Evolutionary conservation across 2,113 vertebrate species (phyloP), one percentile per base, ranked within the genome.

Genomic region (Pampusana beccarii): DNA sequence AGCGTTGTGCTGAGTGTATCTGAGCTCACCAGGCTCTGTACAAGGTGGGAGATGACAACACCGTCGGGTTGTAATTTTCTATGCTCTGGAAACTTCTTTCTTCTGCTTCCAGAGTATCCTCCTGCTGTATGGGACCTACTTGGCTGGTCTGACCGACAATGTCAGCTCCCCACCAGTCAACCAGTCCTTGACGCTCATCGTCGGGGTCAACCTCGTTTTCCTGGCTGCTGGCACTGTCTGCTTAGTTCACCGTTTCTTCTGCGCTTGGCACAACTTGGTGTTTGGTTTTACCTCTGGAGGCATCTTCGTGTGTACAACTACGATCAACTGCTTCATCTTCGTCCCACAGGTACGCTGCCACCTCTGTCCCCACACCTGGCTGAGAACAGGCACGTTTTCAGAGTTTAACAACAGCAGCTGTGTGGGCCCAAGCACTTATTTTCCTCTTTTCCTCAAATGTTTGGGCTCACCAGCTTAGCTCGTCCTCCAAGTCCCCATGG

Each of bases 121-220:
- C n/a, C 97, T 99, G 87, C 98, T 99, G 2, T 99, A 98, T 1
- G 99, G 99, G 54, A 98, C 98, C 10, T 99, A 99, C 94, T 97
- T 99, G 97, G 99, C 99, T 0, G 99, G 99, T 75, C 98, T 99
- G 96, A 99, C 99, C 0, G 98, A 98, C 92, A 98, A 98, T 0
- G 98, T 99, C 93, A 99, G 99, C 97, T 98, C 98, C 81, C 99
- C 99, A 9, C 99, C 99, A 2, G 99, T 99, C 93, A 99, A 99
- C 97, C 99, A 99, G 97, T 99, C 99, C 69, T 96, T 98, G 94
- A 99, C 98, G 69, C 99, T 99, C 97, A 98, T 99, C 26, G 98
- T 98, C 0, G 98, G 98, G 8, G 98, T 99, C 95, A 98, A 97
- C 79, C 97, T 99, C 20, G 97, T 99, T 88, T 98, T 99, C 51